A percentile compares a stretch with the other conserved stretches of the same genome.
phyloP scores from a whole-genome alignment of 2,888 invertebrate species.

The Cryptus armator region DNA sequence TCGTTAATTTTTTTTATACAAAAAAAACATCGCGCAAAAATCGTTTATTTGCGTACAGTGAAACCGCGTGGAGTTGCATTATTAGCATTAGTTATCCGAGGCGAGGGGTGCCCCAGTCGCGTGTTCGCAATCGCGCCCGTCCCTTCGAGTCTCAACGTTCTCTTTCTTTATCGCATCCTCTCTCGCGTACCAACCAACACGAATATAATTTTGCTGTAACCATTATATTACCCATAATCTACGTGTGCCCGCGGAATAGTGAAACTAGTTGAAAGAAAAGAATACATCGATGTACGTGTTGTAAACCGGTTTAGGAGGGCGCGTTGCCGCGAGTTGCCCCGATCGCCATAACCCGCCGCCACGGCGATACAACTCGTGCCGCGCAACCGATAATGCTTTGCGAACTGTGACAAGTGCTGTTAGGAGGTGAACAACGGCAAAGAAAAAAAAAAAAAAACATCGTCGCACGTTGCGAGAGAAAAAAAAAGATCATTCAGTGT shows the following conservation, averaged over 20 bases:
- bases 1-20: not conserved
- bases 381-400: constrained; percentile 73
- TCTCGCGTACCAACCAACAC: not conserved
- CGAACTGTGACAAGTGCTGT: constrained; percentile 76
- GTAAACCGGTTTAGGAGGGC: constrained; percentile 67
- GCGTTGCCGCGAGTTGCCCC: constrained; percentile 56
- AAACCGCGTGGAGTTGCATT: constrained; percentile 6
- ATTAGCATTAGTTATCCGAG: not conserved
- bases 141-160: constrained; percentile 10
- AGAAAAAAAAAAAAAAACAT: constrained; percentile 23
- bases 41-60: not conserved
- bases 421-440: constrained; percentile 37
- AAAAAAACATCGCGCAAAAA: not conserved
- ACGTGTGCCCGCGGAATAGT: constrained; percentile 35
- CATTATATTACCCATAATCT: not conserved
- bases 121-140: constrained; percentile 2
- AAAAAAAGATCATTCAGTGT: constrained; percentile 16
- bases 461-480: constrained; percentile 20
- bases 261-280: constrained; percentile 47
- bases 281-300: constrained; percentile 55
- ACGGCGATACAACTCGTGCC: constrained; percentile 34
- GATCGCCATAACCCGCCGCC: constrained; percentile 34
- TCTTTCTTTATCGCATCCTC: constrained; percentile 25
- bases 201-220: not conserved
- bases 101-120: constrained; percentile 46